Evolutionary conservation across 1,140 invertebrate genomes (phyloP), one percentile per base, ranked within the genome.

Genomic region (Agrilus planipennis): DNA sequence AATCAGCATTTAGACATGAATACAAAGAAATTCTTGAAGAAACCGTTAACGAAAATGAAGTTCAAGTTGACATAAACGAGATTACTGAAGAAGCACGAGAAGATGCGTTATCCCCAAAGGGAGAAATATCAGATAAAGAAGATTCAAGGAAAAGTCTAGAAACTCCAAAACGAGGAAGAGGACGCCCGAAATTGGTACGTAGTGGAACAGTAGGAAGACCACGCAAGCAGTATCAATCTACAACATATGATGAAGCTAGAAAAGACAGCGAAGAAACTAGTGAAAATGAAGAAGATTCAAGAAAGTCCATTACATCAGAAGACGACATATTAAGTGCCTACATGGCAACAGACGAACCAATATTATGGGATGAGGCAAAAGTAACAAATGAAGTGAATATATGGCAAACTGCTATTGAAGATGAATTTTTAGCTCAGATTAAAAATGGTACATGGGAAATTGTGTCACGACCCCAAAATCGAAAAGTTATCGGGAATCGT

Each of bases 401-500:
- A 11, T 59, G 55, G 54, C 18, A 25, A 7, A 9, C 7, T 7
- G 57, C 57, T 4, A 55, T 60, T 38, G 21, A 42, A 20, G 28
- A 39, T 14, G 56, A 62, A 41, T 46, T 52, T 28, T 31, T 50
- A 12, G 47, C 52, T 10, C 34, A 57, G 7, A 34, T 47, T 7
- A 27, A 45, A 27, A 52, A 55, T 31, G 30, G 50, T 12, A 46
- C 47, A 10, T 61, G 53, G 57, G 35, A 45, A 5, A 22, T 60
- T 15, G 53, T 58, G 3, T 41, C 53, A 21, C 12, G 36, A 25
- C 57, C 47, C 21, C 35, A 45, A 31, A 34, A 44, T 19, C 31
- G 15, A 42, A 46, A 44, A 57, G 41, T 43, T 28, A 41, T 42
- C 21, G 25, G 25, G 54, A 47, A 23, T 18, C 5, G 17, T 4